phyloP scores from a whole-genome alignment of 2,888 invertebrate genomes.

The Exocentrus adspersus region DNA sequence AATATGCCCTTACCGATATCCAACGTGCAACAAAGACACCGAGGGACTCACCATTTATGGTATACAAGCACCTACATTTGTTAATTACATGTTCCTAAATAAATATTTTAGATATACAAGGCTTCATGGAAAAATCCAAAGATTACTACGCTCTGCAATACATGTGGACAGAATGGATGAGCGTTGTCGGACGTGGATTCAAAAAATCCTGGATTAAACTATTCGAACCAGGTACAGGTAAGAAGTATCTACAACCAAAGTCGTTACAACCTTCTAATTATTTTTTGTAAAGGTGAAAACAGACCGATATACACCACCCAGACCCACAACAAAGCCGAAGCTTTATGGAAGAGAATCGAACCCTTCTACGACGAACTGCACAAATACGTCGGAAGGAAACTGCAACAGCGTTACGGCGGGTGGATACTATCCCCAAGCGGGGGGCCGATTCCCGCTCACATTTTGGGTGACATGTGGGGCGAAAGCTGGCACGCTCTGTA shows the following conservation, averaged over 20 bases:
- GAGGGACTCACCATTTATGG: no score
- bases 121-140: conserved; percentile 62
- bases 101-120: background rate
- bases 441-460: background rate
- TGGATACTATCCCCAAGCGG: background rate
- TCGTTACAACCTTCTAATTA: background rate
- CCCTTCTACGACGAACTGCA: background rate
- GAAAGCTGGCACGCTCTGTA: conserved; percentile 9
- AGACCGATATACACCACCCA: no score
- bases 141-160: conserved; percentile 71
- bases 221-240: background rate
- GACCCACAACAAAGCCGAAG: background rate
- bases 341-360: background rate
- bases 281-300: no score
- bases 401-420: background rate
- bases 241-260: background rate
- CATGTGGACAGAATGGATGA: conserved; percentile 74
- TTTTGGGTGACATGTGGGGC: background rate
- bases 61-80: no score
- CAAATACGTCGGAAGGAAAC: background rate
- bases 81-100: no score
- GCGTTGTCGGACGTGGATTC: conserved; percentile 68
- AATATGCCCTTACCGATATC: no score
- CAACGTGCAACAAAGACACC: no score
- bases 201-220: conserved; percentile 62